phyloP scores from a whole-genome alignment of 2,797 vertebrate genomes.

The Mormyrus hasselquistii region DNA sequence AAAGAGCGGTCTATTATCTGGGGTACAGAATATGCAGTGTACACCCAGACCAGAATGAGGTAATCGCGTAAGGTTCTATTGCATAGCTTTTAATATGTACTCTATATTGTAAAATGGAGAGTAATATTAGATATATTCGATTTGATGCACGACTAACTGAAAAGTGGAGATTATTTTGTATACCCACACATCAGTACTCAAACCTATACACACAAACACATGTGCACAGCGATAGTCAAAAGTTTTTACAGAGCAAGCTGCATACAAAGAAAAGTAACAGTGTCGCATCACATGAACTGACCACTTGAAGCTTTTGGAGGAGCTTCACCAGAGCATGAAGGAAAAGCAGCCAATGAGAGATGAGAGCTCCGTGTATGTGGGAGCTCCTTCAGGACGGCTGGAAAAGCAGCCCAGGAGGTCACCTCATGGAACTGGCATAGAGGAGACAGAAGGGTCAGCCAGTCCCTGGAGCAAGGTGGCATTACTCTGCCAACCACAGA shows the following conservation, averaged over 20 bases:
- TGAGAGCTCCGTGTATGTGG: background rate
- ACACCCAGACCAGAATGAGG: background rate
- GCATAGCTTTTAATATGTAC: background rate
- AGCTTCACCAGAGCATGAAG: background rate
- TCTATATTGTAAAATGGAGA: background rate
- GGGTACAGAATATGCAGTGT: background rate
- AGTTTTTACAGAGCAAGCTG: background rate
- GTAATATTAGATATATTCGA: background rate
- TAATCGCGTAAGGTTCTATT: background rate
- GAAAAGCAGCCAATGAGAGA: background rate
- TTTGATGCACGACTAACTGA: background rate
- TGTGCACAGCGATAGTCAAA: background rate
- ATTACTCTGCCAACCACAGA: background rate
- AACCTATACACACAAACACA: background rate
- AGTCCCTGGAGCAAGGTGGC: background rate
- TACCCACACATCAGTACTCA: background rate
- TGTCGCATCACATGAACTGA: background rate
- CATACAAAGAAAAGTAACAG: background rate
- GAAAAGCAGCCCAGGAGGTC: too few relatives aligned
- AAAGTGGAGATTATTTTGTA: background rate
- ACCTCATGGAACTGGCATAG: too few relatives aligned
- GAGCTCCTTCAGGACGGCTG: background rate
- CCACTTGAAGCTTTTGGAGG: background rate
- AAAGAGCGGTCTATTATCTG: background rate
- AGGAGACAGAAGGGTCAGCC: background rate